Evolutionary conservation across 1,140 invertebrate genomes (phyloP).

Genomic region (Gonatopus flavifemur): DNA sequence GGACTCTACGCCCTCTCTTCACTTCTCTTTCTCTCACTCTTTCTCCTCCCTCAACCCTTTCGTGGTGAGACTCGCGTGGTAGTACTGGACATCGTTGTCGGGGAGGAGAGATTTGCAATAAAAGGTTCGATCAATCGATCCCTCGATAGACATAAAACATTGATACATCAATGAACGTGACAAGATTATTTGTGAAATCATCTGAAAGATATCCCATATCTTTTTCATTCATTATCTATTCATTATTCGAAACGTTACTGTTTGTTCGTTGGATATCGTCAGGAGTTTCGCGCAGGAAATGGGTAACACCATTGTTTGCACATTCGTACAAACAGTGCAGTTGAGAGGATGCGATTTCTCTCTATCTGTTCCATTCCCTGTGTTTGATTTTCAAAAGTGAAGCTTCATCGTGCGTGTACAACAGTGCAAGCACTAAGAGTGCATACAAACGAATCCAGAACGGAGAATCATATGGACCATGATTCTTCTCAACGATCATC

Average conservation of each 20-base stretch:
- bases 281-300: slow-evolving; percentile 47
- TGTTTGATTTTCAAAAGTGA: slow-evolving; percentile 54
- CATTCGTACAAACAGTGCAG: slow-evolving; percentile 48
- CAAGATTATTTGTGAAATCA: too few relatives aligned
- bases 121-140: slow-evolving; percentile 40
- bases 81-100: slow-evolving; percentile 33
- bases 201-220: too few relatives aligned
- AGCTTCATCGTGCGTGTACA: slow-evolving; percentile 32
- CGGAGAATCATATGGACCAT: not conserved
- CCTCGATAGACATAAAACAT: slow-evolving; percentile 8
- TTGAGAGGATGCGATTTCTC: slow-evolving; percentile 40
- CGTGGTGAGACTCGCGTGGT: slow-evolving; percentile 38
- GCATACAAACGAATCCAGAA: not conserved
- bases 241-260: too few relatives aligned
- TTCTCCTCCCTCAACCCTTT: slow-evolving; percentile 32
- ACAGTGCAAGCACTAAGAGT: slow-evolving; percentile 6
- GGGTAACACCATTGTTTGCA: slow-evolving; percentile 47
- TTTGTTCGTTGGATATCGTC: slow-evolving; percentile 41
- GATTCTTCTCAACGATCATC: too few relatives aligned
- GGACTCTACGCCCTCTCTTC: slow-evolving; percentile 15
- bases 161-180: not conserved
- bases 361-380: slow-evolving; percentile 21
- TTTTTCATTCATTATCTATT: too few relatives aligned
- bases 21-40: slow-evolving; percentile 6
- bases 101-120: slow-evolving; percentile 20